These are phyloP conservation scores for Neodiprion pinetum DNA, from an alignment of 1,140 invertebrate species.

Conservation along the genomic window DNA sequence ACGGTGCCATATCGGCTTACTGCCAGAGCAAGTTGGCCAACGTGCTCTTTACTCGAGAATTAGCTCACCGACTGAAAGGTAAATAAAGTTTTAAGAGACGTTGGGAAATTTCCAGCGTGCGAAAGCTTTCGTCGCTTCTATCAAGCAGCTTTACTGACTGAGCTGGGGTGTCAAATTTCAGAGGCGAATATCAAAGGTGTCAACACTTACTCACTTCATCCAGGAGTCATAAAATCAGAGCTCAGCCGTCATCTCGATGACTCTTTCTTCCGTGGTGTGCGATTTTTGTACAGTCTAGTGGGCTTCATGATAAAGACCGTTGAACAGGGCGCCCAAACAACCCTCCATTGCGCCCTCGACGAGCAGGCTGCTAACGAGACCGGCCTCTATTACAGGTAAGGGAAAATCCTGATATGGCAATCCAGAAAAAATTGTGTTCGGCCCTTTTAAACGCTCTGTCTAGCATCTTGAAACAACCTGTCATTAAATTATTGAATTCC, in stretches of 20 bases:
- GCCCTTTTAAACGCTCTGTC: too few relatives aligned
- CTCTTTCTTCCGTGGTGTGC: slow-evolving; percentile 55
- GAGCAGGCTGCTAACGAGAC: slow-evolving; percentile 69
- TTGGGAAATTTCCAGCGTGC: background rate
- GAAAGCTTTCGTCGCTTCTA: slow-evolving; percentile 18
- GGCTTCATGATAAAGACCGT: slow-evolving; percentile 66
- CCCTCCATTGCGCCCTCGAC: slow-evolving; percentile 78
- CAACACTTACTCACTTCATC: slow-evolving; percentile 74
- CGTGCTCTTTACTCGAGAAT: slow-evolving; percentile 72
- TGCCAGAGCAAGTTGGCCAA: slow-evolving; percentile 80
- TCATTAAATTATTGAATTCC: background rate
- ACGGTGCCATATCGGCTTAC: slow-evolving; percentile 69
- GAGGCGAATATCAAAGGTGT: slow-evolving; percentile 62
- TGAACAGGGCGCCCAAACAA: slow-evolving; percentile 79
- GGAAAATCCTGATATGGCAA: slow-evolving; percentile 15
- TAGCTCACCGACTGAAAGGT: slow-evolving; percentile 67
- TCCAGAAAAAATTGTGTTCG: too few relatives aligned
- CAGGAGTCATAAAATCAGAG: slow-evolving; percentile 78
- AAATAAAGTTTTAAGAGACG: slow-evolving; percentile 23
- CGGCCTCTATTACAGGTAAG: slow-evolving; percentile 70
- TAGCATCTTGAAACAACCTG: too few relatives aligned
- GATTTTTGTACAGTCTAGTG: slow-evolving; percentile 39
- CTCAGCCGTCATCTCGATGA: slow-evolving; percentile 73
- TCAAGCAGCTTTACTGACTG: slow-evolving; percentile 40
- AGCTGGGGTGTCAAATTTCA: slow-evolving; percentile 33